phyloP scores from a whole-genome alignment of 2,888 invertebrate genomes.

The Polietes domitor region DNA sequence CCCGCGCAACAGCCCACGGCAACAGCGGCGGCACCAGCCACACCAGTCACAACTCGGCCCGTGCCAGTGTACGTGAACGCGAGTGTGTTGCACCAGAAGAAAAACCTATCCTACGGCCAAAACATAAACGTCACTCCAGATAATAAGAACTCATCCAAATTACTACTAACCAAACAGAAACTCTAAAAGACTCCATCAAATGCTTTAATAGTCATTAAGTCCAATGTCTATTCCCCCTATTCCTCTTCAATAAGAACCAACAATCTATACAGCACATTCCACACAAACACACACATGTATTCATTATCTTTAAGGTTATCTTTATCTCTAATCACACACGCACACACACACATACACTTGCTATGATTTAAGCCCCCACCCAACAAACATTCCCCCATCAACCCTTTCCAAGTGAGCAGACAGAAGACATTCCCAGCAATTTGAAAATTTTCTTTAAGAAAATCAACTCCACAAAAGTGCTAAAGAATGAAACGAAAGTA shows the following conservation, averaged over 20 bases:
- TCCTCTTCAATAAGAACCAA: not conserved
- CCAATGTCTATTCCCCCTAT: no score
- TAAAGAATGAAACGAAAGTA: constrained; percentile 34
- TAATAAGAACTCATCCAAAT: constrained; percentile 71
- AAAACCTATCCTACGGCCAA: constrained; percentile 75
- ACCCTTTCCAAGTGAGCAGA: not conserved
- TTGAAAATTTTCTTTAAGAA: constrained; percentile 24
- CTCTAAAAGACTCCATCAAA: constrained; percentile 77
- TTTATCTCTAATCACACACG: not conserved
- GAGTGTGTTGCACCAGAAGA: constrained; percentile 73
- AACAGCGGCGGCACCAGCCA: constrained; percentile 6
- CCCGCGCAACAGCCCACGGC: constrained; percentile 49
- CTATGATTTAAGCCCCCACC: not conserved
- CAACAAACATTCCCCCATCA: not conserved
- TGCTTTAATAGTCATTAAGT: constrained; percentile 73
- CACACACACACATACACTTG: not conserved
- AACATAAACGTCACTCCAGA: constrained; percentile 76
- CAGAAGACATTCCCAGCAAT: constrained; percentile 53
- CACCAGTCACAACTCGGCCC: constrained; percentile 44
- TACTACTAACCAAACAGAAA: constrained; percentile 74
- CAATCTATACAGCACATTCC: constrained; percentile 8
- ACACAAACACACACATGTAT: not conserved
- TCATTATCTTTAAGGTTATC: not conserved
- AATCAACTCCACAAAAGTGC: constrained; percentile 7
- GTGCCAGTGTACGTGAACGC: constrained; percentile 74